A percentile compares a stretch with the other conserved stretches of the same genome.
These are phyloP conservation scores for Pantherophis alleghaniensis DNA, from an alignment of 2,797 vertebrate species.

Conservation along the genomic window DNA sequence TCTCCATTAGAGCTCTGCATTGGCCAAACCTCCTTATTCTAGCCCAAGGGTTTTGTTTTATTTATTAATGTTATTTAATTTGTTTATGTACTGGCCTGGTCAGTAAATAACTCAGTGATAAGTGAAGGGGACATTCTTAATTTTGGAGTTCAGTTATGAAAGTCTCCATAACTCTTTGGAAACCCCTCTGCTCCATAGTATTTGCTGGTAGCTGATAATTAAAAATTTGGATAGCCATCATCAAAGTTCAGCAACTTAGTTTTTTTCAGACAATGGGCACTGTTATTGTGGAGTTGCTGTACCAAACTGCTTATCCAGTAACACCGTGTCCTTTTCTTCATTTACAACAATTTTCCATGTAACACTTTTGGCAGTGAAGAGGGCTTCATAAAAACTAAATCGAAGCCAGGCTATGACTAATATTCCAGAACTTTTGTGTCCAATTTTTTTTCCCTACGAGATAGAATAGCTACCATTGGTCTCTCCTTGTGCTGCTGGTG, in stretches of 20 bases:
- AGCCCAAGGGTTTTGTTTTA: background rate
- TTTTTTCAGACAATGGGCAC: background rate
- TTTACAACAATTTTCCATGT: conserved; percentile 64
- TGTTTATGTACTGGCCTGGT: background rate
- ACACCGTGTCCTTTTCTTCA: conserved; percentile 63
- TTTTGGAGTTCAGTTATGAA: background rate
- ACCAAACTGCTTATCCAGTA: conserved; percentile 53
- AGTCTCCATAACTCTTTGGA: background rate
- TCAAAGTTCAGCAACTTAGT: background rate
- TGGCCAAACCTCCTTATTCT: background rate
- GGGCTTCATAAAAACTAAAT: conserved; percentile 55
- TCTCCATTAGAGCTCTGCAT: background rate
- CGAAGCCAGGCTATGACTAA: conserved; percentile 68
- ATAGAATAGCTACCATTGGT: conserved; percentile 60
- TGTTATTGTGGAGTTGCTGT: conserved; percentile 36
- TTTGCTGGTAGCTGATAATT: background rate
- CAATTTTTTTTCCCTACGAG: conserved; percentile 51
- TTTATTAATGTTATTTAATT: background rate
- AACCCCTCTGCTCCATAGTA: background rate
- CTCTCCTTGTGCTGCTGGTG: conserved; percentile 59
- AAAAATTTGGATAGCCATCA: background rate
- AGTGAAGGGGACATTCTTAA: background rate
- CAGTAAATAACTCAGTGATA: background rate
- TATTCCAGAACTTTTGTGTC: conserved; percentile 65
- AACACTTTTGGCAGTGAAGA: conserved; percentile 63